Conservation (phyloP, 1,140 invertebrate species). For the Matsumurasca onukii region DNA sequence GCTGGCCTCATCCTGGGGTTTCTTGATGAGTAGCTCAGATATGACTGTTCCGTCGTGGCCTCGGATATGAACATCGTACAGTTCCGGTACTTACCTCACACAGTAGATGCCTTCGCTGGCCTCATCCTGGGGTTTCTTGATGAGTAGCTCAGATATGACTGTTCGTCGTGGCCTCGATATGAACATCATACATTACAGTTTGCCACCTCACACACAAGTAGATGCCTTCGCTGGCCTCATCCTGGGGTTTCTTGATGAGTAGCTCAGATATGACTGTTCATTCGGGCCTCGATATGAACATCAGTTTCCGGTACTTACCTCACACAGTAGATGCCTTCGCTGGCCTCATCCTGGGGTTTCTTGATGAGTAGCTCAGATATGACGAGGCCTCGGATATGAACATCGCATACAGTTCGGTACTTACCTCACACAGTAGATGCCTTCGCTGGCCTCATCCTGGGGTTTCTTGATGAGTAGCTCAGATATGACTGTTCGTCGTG, state of each 20-base stretch:
- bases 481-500: background rate
- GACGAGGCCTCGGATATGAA: slow-evolving; percentile 8
- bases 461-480: too few species aligned
- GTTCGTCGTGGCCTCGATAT: slow-evolving; percentile 7
- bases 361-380: slow-evolving; percentile 21
- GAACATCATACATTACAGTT: slow-evolving; percentile 29
- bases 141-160: background rate
- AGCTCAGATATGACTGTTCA: background rate
- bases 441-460: background rate
- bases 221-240: background rate
- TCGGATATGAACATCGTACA: slow-evolving; percentile 22
- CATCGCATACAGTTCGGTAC: too few species aligned
- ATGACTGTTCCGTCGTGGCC: slow-evolving; percentile 1
- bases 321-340: too few species aligned
- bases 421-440: background rate
- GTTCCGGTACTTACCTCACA: too few species aligned
- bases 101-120: slow-evolving; percentile 9
- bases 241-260: background rate
- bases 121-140: background rate
- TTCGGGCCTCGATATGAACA: slow-evolving; percentile 6
- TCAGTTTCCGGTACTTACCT: too few species aligned
- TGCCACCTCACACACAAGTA: too few species aligned
- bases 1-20: background rate
- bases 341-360: background rate
- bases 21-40: slow-evolving; percentile 1